Evolutionary conservation across 2,113 vertebrate genomes (phyloP), one percentile per base, ranked within the genome.

Genomic region (Rhinolophus ferrumequinum): DNA sequence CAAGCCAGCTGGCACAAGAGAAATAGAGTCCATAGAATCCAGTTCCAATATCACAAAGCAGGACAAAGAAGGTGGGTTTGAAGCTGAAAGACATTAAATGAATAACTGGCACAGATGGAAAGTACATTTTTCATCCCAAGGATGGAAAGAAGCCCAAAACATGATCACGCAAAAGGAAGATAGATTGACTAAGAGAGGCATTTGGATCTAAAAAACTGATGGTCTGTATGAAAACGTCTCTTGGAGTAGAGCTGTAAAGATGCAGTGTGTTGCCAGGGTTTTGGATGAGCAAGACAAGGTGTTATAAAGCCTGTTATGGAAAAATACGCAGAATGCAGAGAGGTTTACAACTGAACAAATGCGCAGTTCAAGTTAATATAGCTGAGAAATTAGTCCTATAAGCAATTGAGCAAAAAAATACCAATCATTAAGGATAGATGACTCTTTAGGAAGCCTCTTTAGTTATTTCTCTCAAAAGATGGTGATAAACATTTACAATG

Each of bases 141-240:
- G 30, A 62, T 96, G 69, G 92, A 93, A 52, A 94, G 73, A 93
- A 95, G 30, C 88, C 81, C 77, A 44, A 88, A 66, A 84, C 38
- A 67, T 90, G 70, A 70, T 80, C 70, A 67, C 3, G 26, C 50
- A 56, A 90, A 83, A 95, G 35, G 69, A 90, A 86, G 62, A 72
- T 1, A 90, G 92, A 83, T 58, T 12, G 93, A 52, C 89, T 33
- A 90, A 92, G 72, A 96, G 58, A 94, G 28, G n/a, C 28, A 80
- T 75, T 79, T 60, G 41, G 24, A 81, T 21, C 18, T 35, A 33
- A 88, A 93, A 92, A 54, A 6, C 64, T 9, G 6, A 79, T 66
- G 50, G 33, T 62, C 81, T 95, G 54, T 19, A 18, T 28, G 47
- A 87, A 84, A 85, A 70, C 80, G 47, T 28, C 75, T 84, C 70